These are phyloP conservation scores for Leptodactylus fallax DNA, from an alignment of 2,797 vertebrate species.

Conservation along the genomic window DNA sequence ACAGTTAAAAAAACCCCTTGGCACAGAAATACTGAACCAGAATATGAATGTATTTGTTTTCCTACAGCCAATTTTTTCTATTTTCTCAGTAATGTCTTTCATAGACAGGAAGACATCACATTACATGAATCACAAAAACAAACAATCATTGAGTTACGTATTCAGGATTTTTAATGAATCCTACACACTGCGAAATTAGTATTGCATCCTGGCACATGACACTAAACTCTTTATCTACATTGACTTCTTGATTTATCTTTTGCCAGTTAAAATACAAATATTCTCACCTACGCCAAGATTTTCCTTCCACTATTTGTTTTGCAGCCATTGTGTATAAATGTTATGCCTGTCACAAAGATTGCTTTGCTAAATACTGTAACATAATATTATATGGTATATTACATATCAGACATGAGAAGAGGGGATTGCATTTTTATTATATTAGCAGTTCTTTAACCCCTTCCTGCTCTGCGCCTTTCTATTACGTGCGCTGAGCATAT, in stretches of 20 bases:
- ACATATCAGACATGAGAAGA: neutral
- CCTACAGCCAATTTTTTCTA: slow-evolving; percentile 1
- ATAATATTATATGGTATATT: slow-evolving; percentile 18
- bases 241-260: slow-evolving; percentile 28
- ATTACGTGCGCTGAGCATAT: too few relatives aligned
- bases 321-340: slow-evolving; percentile 32
- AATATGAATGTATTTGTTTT: slow-evolving; percentile 16
- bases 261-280: slow-evolving; percentile 46
- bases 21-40: neutral
- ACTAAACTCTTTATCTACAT: slow-evolving; percentile 31
- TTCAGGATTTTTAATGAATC: neutral
- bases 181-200: neutral
- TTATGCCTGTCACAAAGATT: slow-evolving; percentile 20
- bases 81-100: slow-evolving; percentile 22
- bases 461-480: too few relatives aligned
- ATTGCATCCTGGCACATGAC: neutral
- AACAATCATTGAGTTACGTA: neutral
- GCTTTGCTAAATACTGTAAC: slow-evolving; percentile 20
- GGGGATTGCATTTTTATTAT: neutral
- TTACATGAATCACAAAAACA: slow-evolving; percentile 28
- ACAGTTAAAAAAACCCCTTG: neutral
- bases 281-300: slow-evolving; percentile 15
- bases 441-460: neutral
- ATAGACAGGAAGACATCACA: slow-evolving; percentile 3
- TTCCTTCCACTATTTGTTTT: slow-evolving; percentile 24